Conservation (phyloP, 2,113 vertebrate genomes). For the Pteronura brasiliensis region DNA sequence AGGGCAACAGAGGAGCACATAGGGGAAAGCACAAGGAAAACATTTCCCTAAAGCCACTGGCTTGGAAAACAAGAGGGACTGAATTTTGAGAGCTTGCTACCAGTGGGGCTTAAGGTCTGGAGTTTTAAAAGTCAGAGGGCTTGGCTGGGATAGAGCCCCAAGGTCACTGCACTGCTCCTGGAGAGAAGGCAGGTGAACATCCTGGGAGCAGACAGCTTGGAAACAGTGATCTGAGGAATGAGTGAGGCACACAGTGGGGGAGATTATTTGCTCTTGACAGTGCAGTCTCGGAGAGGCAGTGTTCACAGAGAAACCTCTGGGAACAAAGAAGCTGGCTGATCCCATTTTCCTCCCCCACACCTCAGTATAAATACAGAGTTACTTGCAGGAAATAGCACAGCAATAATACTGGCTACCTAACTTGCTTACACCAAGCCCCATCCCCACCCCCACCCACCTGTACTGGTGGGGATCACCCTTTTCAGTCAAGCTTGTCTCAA, state of each 20-base stretch:
- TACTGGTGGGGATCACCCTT: neutral
- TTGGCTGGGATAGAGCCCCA: neutral
- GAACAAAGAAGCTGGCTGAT: neutral
- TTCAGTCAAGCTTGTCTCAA: neutral
- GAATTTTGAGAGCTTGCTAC: neutral
- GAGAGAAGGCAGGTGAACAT: neutral
- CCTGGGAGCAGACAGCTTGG: neutral
- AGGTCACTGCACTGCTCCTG: neutral
- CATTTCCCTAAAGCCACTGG: neutral
- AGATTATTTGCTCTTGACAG: neutral
- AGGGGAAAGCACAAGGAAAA: neutral
- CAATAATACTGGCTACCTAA: neutral
- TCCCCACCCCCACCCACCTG: neutral
- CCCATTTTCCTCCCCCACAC: neutral
- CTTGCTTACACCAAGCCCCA: neutral
- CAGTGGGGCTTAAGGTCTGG: neutral
- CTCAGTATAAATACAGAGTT: neutral
- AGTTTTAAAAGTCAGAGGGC: neutral
- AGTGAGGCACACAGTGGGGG: neutral
- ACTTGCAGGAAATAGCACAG: neutral
- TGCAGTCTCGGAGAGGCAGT: neutral
- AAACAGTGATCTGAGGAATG: neutral
- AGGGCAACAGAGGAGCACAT: neutral
- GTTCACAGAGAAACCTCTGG: neutral
- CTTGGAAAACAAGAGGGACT: neutral